phyloP scores from a whole-genome alignment of 2,888 invertebrate genomes.

The Drosophila kuntzei region DNA sequence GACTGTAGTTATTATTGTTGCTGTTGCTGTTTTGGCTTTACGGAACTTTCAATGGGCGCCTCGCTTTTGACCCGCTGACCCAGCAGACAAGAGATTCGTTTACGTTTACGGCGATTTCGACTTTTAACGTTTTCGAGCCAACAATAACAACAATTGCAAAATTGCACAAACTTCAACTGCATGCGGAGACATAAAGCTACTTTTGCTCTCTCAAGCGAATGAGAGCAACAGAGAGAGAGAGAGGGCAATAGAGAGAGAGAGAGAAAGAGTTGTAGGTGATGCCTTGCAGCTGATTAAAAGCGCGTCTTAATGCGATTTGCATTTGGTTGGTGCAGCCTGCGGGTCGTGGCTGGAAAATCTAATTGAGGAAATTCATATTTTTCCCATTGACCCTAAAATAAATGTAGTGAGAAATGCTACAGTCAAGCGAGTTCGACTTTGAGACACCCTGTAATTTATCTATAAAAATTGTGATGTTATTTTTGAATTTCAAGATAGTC shows the following conservation, averaged over 20 bases:
- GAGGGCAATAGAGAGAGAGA: constrained; percentile 2
- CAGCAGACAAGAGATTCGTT: constrained; percentile 69
- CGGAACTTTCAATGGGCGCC: constrained; percentile 48
- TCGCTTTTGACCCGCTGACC: constrained; percentile 64
- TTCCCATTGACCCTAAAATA: constrained; percentile 65
- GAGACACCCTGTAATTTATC: not conserved
- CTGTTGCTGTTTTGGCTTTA: constrained; percentile 24
- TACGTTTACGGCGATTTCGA: constrained; percentile 60
- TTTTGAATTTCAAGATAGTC: too few relatives aligned
- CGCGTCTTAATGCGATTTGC: constrained; percentile 77
- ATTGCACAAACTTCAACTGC: constrained; percentile 14
- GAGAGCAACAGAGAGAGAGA: not conserved
- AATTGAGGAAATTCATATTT: constrained; percentile 77
- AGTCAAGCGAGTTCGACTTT: not conserved
- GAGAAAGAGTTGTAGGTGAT: constrained; percentile 34
- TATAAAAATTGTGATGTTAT: too few relatives aligned
- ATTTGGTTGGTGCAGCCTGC: constrained; percentile 41
- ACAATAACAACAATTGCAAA: constrained; percentile 29
- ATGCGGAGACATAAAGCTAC: constrained; percentile 19
- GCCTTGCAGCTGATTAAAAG: constrained; percentile 68
- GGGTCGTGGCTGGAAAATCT: constrained; percentile 61
- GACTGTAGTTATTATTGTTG: constrained; percentile 24
- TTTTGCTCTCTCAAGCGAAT: constrained; percentile 6
- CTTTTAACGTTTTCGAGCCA: constrained; percentile 40
- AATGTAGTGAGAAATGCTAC: not conserved